Evolutionary conservation across 2,888 invertebrate genomes (phyloP), one percentile per base, ranked within the genome.

Genomic region (Torymus texanus): DNA sequence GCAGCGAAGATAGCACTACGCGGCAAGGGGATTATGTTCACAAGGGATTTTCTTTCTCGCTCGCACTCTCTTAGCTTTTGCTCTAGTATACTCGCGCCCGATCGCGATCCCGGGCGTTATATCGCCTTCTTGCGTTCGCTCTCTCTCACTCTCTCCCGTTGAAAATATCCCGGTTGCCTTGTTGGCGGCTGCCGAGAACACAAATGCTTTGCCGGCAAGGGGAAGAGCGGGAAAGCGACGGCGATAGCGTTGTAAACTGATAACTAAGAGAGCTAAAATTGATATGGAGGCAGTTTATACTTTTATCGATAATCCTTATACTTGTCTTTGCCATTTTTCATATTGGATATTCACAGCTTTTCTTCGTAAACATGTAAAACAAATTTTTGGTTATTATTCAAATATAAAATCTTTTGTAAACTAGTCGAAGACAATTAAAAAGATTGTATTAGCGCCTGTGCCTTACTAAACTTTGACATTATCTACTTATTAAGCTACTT

Each of bases 1-100:
- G 16, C 66, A 41, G 16, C 55, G 18, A 53, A 75, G 63, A 78
- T 75, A 71, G 62, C 62, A 29, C 21, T 21, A 55, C 59, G 55
- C 71, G 66, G 50, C 75, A 78, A 67, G 78, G 67, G 78, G 75
- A 81, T 81, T 74, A 74, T 72, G 63, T 78, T 81, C 78, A 71
- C 81, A 78, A 75, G 81, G 75, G 72, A 70, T 29, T 67, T 55
- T 41, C 21, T 14, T 29, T 24, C 59, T 62, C 53, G 29, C 50
- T 58, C 56, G 29, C 29, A 29, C 29, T 29, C 29, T 29, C 29
- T 29, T 29, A 16, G 29, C 14, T 21, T 50, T 21, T 65, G 29
- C 29, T 29, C 29, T 29, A 29, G 29, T 29, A 29, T 29, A 29
- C 29, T 29, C 5, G 29, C 29, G 29, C 29, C 29, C 29, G 29